Conservation (phyloP, 2,113 vertebrate species). For the Litocranius walleri region DNA sequence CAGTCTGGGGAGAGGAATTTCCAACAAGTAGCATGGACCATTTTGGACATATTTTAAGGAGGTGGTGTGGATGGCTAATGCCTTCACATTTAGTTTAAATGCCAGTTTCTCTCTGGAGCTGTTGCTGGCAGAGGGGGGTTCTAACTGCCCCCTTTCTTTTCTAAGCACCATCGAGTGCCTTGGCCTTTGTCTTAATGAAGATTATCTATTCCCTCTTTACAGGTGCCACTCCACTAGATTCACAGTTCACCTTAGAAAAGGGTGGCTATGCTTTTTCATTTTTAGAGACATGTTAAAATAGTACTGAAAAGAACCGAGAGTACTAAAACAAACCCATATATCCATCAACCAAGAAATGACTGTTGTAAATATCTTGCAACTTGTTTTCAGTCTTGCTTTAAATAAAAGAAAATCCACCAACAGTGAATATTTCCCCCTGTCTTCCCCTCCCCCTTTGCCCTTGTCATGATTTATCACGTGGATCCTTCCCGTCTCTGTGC, state of each 20-base stretch:
- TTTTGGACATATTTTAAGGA: background rate
- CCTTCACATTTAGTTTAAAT: too few relatives aligned
- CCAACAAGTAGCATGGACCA: background rate
- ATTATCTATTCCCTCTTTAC: background rate
- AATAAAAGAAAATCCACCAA: background rate
- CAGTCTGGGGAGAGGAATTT: background rate
- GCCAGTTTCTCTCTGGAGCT: background rate
- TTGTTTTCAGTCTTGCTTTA: conserved; percentile 16
- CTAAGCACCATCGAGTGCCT: background rate
- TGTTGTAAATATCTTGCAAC: background rate
- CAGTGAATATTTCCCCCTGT: background rate
- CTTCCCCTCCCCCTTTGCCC: background rate
- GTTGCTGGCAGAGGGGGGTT: background rate
- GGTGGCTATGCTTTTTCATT: background rate
- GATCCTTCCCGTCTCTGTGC: background rate
- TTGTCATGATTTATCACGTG: background rate
- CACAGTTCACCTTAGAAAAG: background rate
- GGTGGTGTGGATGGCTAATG: background rate
- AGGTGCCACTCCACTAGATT: background rate
- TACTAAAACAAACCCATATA: background rate
- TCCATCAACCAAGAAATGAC: background rate
- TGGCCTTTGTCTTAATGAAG: background rate
- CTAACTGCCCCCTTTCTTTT: background rate
- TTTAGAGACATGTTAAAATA: background rate
- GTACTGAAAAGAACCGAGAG: background rate